A percentile compares a stretch with the other conserved stretches of the same genome.
phyloP scores from a whole-genome alignment of 1,140 invertebrate genomes.

The Trichogramma pretiosum region DNA sequence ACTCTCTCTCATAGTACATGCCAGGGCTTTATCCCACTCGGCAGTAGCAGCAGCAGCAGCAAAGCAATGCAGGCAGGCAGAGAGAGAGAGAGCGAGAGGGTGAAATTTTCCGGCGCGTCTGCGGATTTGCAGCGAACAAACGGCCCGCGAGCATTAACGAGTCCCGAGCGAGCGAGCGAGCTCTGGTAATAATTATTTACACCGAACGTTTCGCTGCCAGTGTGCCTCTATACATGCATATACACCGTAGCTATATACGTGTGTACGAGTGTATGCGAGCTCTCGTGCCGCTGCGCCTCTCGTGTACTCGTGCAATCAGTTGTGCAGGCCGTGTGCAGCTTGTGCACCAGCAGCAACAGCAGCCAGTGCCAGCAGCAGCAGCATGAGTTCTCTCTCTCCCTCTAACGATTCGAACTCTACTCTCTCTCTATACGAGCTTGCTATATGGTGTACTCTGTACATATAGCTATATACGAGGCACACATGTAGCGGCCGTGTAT shows the following conservation, averaged over 20 bases:
- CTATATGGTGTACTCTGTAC: too few relatives aligned
- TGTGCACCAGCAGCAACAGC: neutral
- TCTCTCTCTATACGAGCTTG: neutral
- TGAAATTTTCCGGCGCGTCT: neutral
- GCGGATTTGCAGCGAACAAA: constrained; percentile 23
- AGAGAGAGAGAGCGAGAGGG: neutral
- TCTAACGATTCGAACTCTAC: neutral
- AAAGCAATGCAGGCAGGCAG: neutral
- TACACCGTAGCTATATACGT: constrained; percentile 3
- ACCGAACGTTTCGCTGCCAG: too few relatives aligned
- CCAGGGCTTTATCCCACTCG: neutral
- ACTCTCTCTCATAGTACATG: neutral
- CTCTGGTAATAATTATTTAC: constrained; percentile 15
- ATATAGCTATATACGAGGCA: too few relatives aligned
- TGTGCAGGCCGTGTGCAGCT: neutral
- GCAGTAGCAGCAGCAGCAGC: neutral
- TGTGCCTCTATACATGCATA: constrained; percentile 17
- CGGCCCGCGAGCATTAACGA: constrained; percentile 25
- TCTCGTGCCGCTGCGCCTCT: constrained; percentile 8
- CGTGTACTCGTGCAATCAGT: constrained; percentile 21
- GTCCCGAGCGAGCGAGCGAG: constrained; percentile 19
- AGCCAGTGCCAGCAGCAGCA: neutral
- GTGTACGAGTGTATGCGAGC: too few relatives aligned
- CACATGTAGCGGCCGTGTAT: too few relatives aligned
- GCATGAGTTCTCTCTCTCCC: neutral